A percentile compares a stretch with the other conserved stretches of the same genome.
Evolutionary conservation across 2,113 vertebrate genomes (phyloP).

Genomic region (Setophaga coronata): DNA sequence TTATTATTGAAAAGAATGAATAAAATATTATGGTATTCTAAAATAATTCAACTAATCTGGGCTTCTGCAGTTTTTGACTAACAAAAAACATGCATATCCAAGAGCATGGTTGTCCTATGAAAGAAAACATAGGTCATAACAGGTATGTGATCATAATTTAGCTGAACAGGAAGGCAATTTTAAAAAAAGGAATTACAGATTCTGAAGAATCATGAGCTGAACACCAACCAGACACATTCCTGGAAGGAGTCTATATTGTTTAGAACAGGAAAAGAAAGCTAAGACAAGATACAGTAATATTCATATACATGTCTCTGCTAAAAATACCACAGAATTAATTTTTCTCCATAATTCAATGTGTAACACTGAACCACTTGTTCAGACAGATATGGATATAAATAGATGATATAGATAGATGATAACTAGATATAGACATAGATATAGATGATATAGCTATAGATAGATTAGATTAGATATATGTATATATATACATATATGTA

Average conservation of each 20-base stretch:
- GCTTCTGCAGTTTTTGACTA: neutral
- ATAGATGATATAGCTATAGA: too few species aligned
- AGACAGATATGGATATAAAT: neutral
- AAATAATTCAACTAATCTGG: neutral
- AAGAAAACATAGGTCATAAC: neutral
- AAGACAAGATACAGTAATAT: neutral
- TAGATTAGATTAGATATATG: too few species aligned
- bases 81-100: neutral
- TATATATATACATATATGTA: too few species aligned
- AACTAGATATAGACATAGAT: too few species aligned
- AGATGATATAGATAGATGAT: too few species aligned
- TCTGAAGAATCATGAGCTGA: neutral
- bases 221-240: neutral
- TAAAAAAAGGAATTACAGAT: neutral
- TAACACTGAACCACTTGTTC: constrained; percentile 68
- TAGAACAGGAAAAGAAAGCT: neutral
- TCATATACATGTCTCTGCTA: neutral
- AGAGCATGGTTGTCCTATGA: neutral
- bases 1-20: neutral
- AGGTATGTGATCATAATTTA: neutral
- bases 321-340: neutral
- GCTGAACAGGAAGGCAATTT: neutral
- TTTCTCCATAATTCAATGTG: neutral
- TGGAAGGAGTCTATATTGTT: neutral
- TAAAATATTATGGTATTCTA: neutral